Percentiles rank a stretch among this genome's conserved stretches.
These are phyloP conservation scores for Ptiloglossa arizonensis DNA, from an alignment of 1,140 invertebrate genomes.

Conservation along the genomic window DNA sequence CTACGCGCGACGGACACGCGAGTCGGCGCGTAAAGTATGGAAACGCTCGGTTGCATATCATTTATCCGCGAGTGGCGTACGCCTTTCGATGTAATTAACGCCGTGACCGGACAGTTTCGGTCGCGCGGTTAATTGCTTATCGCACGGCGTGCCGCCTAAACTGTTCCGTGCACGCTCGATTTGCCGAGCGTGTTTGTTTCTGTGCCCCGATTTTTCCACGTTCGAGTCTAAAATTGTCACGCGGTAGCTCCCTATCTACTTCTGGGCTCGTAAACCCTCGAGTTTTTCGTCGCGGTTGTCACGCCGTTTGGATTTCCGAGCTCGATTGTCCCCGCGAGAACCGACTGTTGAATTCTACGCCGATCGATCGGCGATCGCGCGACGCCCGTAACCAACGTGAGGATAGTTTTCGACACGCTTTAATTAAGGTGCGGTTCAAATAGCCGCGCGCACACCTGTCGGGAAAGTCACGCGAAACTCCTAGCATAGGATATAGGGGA, in stretches of 20 bases:
- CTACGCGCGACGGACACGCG: neutral
- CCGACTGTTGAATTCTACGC: neutral
- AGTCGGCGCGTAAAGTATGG: conserved; percentile 12
- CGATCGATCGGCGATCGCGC: neutral
- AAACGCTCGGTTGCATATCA: conserved; percentile 12
- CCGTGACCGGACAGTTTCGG: conserved; percentile 4
- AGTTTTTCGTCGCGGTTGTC: neutral
- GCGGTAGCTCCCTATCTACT: neutral
- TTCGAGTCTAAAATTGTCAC: conserved; percentile 8
- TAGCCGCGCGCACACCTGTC: neutral
- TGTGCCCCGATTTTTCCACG: neutral
- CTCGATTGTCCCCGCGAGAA: neutral
- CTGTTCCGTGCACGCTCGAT: conserved; percentile 18
- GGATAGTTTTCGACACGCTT: neutral
- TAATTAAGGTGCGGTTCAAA: neutral
- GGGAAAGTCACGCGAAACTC: neutral
- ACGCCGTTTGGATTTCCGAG: neutral
- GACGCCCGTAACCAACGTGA: neutral
- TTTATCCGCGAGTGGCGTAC: conserved; percentile 10
- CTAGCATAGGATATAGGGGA: no score
- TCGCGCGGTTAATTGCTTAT: conserved; percentile 34
- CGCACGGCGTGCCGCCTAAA: conserved; percentile 11
- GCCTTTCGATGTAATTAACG: conserved; percentile 15
- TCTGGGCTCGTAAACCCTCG: conserved; percentile 2
- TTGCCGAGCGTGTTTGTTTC: neutral